A percentile compares a stretch with the other conserved stretches of the same genome.
phyloP scores from a whole-genome alignment of 2,888 invertebrate species.

The Cheilosia scutellata region DNA sequence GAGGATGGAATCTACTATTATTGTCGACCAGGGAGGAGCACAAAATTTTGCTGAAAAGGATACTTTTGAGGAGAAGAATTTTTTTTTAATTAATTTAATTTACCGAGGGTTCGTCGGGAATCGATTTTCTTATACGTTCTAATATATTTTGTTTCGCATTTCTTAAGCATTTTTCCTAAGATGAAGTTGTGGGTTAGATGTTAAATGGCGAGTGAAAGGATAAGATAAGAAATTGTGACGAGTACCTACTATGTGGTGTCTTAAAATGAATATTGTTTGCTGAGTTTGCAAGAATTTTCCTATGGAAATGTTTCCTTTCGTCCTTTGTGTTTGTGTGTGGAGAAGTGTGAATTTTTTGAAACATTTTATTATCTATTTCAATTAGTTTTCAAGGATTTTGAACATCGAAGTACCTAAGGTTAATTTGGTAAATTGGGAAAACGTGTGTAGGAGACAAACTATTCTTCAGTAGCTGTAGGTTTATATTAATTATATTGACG shows the following conservation, averaged over 20 bases:
- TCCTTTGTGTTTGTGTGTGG: background rate
- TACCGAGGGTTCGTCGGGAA: slow-evolving; percentile 21
- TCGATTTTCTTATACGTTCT: background rate
- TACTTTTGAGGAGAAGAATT: slow-evolving; percentile 52
- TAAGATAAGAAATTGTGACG: slow-evolving; percentile 33
- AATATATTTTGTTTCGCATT: slow-evolving; percentile 1
- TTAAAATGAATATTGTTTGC: slow-evolving; percentile 21
- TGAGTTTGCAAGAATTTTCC: slow-evolving; percentile 30
- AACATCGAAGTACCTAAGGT: too few species aligned
- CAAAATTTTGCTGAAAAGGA: slow-evolving; percentile 58
- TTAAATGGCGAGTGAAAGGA: slow-evolving; percentile 31
- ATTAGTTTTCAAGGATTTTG: too few species aligned
- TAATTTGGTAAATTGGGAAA: too few species aligned
- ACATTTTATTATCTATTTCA: background rate
- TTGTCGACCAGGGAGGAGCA: background rate
- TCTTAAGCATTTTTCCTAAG: background rate
- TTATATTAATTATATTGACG: too few species aligned
- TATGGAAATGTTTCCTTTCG: background rate
- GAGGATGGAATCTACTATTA: background rate
- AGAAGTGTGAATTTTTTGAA: slow-evolving; percentile 1
- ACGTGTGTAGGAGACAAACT: too few species aligned
- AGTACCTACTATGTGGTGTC: slow-evolving; percentile 16
- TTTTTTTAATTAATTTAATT: slow-evolving; percentile 72
- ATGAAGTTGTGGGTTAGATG: slow-evolving; percentile 5
- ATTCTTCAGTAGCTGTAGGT: too few species aligned